Percentiles rank a stretch among this genome's conserved stretches.
Conservation (phyloP, 2,888 invertebrate genomes). For the Tetheella fluctuosa region DNA sequence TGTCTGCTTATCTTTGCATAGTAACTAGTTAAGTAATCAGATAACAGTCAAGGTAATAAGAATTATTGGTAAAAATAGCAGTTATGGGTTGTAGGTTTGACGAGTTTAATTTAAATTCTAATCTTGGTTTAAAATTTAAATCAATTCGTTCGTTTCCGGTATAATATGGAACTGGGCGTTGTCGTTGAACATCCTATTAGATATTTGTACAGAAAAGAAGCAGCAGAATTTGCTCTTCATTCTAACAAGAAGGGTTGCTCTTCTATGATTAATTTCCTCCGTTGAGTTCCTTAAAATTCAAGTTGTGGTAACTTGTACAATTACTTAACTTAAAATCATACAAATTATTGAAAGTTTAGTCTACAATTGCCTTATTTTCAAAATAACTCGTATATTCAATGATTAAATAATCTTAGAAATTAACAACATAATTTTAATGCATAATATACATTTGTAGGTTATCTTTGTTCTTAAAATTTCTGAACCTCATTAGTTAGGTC, state of each 20-base stretch:
- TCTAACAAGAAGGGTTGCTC: background rate
- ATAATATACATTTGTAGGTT: conserved; percentile 4
- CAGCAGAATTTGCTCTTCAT: background rate
- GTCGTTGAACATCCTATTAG: background rate
- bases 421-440: background rate
- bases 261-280: too few relatives aligned
- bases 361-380: background rate
- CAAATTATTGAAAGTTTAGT: background rate
- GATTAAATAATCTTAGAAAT: background rate
- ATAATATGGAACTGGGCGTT: too few relatives aligned
- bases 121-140: too few relatives aligned
- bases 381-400: background rate
- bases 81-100: too few relatives aligned
- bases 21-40: background rate
- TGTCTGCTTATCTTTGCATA: background rate
- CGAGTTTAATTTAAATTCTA: too few relatives aligned
- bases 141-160: too few relatives aligned
- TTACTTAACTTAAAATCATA: background rate
- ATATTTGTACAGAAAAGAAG: background rate
- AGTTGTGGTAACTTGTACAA: too few relatives aligned
- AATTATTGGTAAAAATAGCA: too few relatives aligned
- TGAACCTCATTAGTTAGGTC: background rate
- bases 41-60: background rate
- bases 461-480: background rate
- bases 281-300: too few relatives aligned